Evolutionary conservation across 2,113 vertebrate species (phyloP).

Genomic region (Sterna hirundo): DNA sequence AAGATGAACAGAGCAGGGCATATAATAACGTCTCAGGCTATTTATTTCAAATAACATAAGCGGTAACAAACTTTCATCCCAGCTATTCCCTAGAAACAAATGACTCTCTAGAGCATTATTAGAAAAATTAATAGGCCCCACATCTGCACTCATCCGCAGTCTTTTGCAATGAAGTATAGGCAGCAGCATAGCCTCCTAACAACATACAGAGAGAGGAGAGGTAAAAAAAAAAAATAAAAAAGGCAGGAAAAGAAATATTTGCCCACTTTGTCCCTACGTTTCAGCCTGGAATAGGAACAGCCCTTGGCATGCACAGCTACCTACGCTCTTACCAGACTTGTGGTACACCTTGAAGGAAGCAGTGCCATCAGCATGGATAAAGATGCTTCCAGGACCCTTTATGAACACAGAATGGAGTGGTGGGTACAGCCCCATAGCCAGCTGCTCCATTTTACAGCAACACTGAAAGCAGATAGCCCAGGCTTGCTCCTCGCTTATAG

Average conservation of each 20-base stretch:
- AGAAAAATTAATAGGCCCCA: background rate
- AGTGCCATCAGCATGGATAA: slow-evolving; percentile 59
- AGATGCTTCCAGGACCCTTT: slow-evolving; percentile 40
- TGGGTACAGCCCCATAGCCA: background rate
- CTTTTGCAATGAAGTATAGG: background rate
- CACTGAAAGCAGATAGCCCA: slow-evolving; percentile 73
- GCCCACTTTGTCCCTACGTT: background rate
- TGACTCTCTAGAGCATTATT: background rate
- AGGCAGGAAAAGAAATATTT: too few species aligned
- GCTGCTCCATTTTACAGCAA: slow-evolving; percentile 31
- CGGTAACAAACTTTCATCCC: background rate
- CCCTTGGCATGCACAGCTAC: background rate
- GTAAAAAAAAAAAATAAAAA: too few species aligned
- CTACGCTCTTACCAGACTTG: slow-evolving; percentile 40
- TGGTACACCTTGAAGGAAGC: slow-evolving; percentile 46
- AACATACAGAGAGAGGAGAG: background rate
- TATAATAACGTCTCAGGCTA: background rate
- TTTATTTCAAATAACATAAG: background rate
- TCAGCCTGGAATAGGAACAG: background rate
- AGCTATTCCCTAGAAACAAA: background rate
- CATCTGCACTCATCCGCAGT: background rate
- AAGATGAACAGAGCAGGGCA: background rate
- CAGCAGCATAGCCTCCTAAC: background rate
- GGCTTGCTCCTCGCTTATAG: slow-evolving; percentile 70
- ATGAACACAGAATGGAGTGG: background rate